Evolutionary conservation across 2,113 vertebrate species (phyloP).

Genomic region (Neolamprologus devosi): DNA sequence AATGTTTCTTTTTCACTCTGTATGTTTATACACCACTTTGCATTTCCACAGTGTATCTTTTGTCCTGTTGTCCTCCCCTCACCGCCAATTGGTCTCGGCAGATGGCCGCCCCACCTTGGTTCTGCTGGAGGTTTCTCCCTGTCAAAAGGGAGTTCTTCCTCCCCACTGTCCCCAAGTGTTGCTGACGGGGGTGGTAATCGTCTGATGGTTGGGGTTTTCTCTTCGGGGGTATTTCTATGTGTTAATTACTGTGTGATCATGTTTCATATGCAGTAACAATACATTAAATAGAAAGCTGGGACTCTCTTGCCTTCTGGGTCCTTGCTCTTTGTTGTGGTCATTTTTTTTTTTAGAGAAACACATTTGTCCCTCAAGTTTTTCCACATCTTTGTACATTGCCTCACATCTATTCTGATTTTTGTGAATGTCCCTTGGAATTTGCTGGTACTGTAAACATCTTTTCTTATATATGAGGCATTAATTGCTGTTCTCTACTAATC

Average conservation of each 20-base stretch:
- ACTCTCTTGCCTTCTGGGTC: neutral
- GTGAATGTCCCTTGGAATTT: neutral
- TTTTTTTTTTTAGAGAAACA: neutral
- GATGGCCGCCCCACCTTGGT: neutral
- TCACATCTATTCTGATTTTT: neutral
- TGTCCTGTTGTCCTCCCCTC: neutral
- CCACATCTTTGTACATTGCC: neutral
- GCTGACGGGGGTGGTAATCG: neutral
- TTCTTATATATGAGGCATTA: neutral
- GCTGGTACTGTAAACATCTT: neutral
- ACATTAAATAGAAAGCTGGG: neutral
- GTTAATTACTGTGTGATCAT: neutral
- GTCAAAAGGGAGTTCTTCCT: neutral
- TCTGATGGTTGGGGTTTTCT: neutral
- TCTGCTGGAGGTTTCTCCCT: neutral
- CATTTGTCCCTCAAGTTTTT: neutral
- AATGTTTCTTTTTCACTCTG: neutral
- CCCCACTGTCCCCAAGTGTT: neutral
- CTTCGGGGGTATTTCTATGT: neutral
- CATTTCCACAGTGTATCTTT: neutral
- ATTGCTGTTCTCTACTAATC: neutral
- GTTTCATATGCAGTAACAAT: neutral
- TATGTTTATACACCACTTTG: neutral
- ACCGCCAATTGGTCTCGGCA: accelerated
- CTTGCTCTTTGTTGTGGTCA: neutral